Base-by-base conservation (phyloP, 2,113 vertebrate species). In the Rhynchomys soricoides region DNA sequence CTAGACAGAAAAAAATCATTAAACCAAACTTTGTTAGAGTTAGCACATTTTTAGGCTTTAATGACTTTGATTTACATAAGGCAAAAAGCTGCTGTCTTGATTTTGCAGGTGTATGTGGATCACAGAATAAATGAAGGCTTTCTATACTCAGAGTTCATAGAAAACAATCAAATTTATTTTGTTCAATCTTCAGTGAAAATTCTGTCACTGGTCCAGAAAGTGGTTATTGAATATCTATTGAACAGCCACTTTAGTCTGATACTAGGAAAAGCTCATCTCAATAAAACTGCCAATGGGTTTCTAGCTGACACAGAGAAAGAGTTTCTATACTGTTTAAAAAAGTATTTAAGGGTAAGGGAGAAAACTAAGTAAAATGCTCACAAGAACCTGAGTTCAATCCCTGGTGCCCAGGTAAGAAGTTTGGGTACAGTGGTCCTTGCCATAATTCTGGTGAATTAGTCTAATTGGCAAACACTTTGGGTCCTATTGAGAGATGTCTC, bases 11-110 rank as follows among this genome's bases (percentile, higher is more conserved):
- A 19, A 89, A 40, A 87, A 93, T 26, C 62, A 62, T 34, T 45
- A 70, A 86, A 82, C 29, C 40, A 64, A 92, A 93, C 2, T n/a
- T 95, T 70, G 11, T 77, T 93, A 94, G 37, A 90, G 82, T 93
- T 52, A 95, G 66, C 45, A 17, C n/a, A 85, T 19, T 86, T 93
- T 94, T n/a, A 90, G 45, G n/a, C 26, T 89, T 77, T 45, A 74
- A 78, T 89, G 57, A 89, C 50, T 89, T 90, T 68, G 13, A 37
- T 78, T 78, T 12, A 59, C 93, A 62, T 81, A 77, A 85, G 78
- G 73, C 26, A 87, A 10, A 52, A 74, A 5, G 21, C 52, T 29
- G 8, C 52, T 50, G 13, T 48, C 82, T 89, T 88, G 48, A 66
- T 71, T 95, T 90, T 64, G 26, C 2, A 95, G 86, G 40, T 85